phyloP scores from a whole-genome alignment of 2,797 vertebrate species.

The Zonotrichia albicollis region DNA sequence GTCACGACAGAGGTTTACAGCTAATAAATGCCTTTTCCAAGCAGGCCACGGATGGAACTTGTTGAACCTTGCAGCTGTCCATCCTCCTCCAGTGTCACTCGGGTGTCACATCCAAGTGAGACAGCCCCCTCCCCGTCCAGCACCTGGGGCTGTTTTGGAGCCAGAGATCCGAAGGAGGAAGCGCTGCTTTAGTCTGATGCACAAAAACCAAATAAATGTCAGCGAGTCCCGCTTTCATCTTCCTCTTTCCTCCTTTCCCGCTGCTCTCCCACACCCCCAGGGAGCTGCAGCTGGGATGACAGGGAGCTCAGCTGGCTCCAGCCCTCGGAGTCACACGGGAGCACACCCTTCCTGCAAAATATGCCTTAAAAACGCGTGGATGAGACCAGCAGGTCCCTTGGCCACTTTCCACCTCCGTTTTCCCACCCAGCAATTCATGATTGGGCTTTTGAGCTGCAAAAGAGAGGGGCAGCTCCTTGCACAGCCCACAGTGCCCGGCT shows the following conservation, averaged over 20 bases:
- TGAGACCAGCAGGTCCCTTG: neutral
- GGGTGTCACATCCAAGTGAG: neutral
- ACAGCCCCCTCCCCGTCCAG: neutral
- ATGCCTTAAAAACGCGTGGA: slow-evolving; percentile 42
- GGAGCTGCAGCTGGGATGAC: neutral
- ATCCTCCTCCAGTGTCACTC: neutral
- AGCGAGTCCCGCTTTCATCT: neutral
- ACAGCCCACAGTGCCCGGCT: rapidly evolving
- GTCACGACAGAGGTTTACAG: slow-evolving; percentile 43
- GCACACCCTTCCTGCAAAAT: slow-evolving; percentile 7
- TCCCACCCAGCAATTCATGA: rapidly evolving
- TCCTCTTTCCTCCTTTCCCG: neutral
- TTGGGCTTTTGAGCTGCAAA: neutral
- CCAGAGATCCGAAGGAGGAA: slow-evolving; percentile 12
- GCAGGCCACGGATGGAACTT: neutral
- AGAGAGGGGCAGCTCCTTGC: neutral
- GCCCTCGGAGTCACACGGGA: neutral
- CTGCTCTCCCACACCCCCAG: neutral
- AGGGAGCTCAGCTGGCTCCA: neutral
- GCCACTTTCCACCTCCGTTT: neutral
- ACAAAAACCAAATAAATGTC: slow-evolving; percentile 42
- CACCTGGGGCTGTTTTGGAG: neutral
- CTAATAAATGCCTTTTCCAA: slow-evolving; percentile 42
- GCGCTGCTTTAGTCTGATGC: neutral
- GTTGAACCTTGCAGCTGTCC: slow-evolving; percentile 7